These are phyloP conservation scores for Conopomorpha cramerella DNA, from an alignment of 1,140 invertebrate genomes.

Conservation along the genomic window DNA sequence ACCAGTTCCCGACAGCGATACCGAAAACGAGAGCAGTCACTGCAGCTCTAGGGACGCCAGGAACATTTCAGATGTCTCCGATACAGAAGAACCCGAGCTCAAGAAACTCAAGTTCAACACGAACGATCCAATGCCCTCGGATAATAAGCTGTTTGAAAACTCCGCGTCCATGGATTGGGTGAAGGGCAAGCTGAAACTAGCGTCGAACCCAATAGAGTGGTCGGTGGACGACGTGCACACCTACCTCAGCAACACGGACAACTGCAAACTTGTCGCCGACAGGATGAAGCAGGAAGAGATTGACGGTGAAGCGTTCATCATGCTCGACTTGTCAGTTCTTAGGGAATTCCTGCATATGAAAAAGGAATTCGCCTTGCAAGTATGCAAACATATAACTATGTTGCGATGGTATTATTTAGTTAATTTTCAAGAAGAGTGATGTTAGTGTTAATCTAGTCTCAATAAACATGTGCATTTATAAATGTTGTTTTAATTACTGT, in stretches of 20 bases:
- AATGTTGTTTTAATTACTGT: no score
- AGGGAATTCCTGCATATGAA: conserved; percentile 74
- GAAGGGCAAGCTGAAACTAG: conserved; percentile 56
- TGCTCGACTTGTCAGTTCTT: conserved; percentile 72
- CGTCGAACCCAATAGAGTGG: conserved; percentile 75
- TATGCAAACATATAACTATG: conserved; percentile 74
- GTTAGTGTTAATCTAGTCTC: conserved; percentile 28
- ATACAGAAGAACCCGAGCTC: conserved; percentile 50
- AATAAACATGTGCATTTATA: no score
- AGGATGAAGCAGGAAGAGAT: conserved; percentile 76
- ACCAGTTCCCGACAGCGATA: conserved; percentile 36
- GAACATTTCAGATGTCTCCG: conserved; percentile 52
- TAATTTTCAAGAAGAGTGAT: conserved; percentile 38
- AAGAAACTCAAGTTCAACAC: conserved; percentile 48
- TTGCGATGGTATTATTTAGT: conserved; percentile 61
- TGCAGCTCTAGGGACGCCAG: conserved; percentile 45
- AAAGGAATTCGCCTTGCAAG: conserved; percentile 71
- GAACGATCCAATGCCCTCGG: conserved; percentile 41
- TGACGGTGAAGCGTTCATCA: conserved; percentile 76
- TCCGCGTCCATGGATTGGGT: conserved; percentile 27
- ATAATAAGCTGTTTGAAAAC: conserved; percentile 47
- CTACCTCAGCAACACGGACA: conserved; percentile 69
- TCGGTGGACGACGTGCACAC: conserved; percentile 72
- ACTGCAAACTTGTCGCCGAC: conserved; percentile 71
- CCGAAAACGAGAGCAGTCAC: conserved; percentile 43